phyloP scores from a whole-genome alignment of 2,888 invertebrate species.

The Tupiocoris notatus region DNA sequence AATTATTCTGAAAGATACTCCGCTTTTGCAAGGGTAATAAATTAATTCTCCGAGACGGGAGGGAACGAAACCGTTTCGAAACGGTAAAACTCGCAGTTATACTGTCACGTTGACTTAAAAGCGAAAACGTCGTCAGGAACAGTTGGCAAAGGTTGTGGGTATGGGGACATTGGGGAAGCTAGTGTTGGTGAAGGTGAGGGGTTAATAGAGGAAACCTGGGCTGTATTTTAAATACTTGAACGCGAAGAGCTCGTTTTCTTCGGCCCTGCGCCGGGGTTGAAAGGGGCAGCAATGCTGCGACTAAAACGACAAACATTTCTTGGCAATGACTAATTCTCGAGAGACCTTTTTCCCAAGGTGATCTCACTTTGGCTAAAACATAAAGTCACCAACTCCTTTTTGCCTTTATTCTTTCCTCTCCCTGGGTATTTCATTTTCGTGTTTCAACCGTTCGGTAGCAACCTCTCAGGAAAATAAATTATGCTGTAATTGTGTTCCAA shows the following conservation, averaged over 20 bases:
- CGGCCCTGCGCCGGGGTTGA: not conserved
- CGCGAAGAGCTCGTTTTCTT: not conserved
- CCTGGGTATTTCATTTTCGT: not conserved
- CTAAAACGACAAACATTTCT: constrained; percentile 29
- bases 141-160: no score
- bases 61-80: not conserved
- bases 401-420: not conserved
- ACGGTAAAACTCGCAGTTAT: not conserved
- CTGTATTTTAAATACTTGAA: constrained; percentile 35
- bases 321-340: constrained; percentile 31
- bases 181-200: not conserved
- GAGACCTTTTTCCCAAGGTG: not conserved
- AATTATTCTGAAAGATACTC: not conserved
- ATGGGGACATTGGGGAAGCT: not conserved
- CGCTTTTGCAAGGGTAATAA: not conserved
- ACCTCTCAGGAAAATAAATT: not conserved
- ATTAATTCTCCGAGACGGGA: not conserved
- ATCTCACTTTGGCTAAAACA: not conserved
- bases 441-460: not conserved
- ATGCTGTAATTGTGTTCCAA: not conserved
- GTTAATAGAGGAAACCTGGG: constrained; percentile 18
- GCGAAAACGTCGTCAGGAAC: not conserved
- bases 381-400: not conserved
- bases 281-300: not conserved
- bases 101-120: not conserved